Evolutionary conservation across 2,797 vertebrate species (phyloP).

Genomic region (Coracias cyanogaster): DNA sequence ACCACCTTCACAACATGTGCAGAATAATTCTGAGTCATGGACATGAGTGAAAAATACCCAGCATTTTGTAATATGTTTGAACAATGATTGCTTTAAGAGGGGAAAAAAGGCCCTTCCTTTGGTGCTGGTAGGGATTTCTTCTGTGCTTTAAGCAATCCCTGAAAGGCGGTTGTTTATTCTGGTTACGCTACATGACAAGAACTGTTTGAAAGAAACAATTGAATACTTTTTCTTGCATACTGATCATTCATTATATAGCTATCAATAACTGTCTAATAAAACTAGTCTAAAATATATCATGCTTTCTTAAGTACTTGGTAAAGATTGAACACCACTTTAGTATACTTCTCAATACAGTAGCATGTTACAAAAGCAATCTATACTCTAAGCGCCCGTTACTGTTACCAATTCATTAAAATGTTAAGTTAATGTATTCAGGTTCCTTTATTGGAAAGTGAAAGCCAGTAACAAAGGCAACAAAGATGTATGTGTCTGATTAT

Average conservation of each 20-base stretch:
- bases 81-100: background rate
- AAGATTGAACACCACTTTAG: background rate
- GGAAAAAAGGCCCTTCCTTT: background rate
- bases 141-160: background rate
- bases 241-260: conserved; percentile 36
- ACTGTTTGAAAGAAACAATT: background rate
- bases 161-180: conserved; percentile 14
- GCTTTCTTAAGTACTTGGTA: conserved; percentile 28
- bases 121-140: background rate
- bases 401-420: conserved; percentile 37
- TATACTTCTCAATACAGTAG: conserved; percentile 40
- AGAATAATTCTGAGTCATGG: background rate
- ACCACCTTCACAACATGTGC: background rate
- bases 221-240: conserved; percentile 6
- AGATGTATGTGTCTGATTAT: conserved; percentile 25
- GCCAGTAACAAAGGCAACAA: background rate
- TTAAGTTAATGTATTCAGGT: background rate
- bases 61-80: background rate
- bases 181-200: background rate
- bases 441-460: conserved; percentile 30
- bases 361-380: background rate
- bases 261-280: conserved; percentile 60
- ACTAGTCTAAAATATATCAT: conserved; percentile 29
- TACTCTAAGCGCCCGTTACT: background rate
- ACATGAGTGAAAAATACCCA: background rate